Evolutionary conservation across 2,113 vertebrate species (phyloP).

Genomic region (Oreochromis niloticus): DNA sequence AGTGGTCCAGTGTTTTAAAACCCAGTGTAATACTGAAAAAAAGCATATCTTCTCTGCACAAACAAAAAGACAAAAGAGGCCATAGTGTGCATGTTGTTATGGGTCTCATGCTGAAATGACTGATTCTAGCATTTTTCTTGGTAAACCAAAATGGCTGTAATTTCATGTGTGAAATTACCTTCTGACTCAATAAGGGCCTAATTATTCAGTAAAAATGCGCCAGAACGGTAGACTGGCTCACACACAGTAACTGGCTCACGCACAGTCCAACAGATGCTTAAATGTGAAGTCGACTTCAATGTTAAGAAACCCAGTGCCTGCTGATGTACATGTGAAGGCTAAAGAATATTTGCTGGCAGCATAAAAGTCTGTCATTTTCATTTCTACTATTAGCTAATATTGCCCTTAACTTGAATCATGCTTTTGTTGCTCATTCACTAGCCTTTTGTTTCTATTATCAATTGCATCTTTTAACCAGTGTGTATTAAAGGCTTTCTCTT

Average conservation of each 20-base stretch:
- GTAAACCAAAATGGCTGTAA: neutral
- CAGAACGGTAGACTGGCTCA: neutral
- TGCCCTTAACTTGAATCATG: neutral
- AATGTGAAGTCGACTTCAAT: neutral
- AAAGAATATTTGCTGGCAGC: neutral
- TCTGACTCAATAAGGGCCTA: neutral
- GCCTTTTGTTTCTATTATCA: neutral
- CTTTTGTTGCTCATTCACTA: neutral
- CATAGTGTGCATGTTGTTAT: neutral
- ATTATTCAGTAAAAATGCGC: neutral
- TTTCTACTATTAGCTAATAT: accelerated
- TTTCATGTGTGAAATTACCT: neutral
- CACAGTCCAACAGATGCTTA: neutral
- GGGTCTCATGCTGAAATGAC: neutral
- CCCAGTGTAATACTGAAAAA: neutral
- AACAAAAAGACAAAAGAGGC: neutral
- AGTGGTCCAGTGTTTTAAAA: neutral
- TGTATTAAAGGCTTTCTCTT: neutral
- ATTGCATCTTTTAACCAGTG: neutral
- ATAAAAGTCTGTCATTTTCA: neutral
- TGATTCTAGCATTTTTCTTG: neutral
- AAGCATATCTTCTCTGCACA: neutral
- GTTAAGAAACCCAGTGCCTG: neutral
- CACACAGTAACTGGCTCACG: neutral
- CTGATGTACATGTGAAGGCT: neutral